These are phyloP conservation scores for Agonum fuliginosum DNA, from an alignment of 2,888 invertebrate genomes.

Conservation along the genomic window DNA sequence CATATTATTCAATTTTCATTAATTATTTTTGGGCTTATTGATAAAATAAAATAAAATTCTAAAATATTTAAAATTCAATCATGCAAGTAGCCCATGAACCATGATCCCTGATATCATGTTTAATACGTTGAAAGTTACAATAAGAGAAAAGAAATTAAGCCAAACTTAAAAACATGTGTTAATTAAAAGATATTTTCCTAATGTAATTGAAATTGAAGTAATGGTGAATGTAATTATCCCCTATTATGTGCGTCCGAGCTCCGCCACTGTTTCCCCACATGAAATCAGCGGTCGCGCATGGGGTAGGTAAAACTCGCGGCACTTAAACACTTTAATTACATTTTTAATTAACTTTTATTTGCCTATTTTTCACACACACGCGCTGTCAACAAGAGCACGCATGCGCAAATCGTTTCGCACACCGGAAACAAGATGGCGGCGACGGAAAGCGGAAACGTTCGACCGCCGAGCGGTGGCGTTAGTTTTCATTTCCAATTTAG, in stretches of 20 bases:
- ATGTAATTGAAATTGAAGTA: neutral
- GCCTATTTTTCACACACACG: conserved; percentile 47
- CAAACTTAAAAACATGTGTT: neutral
- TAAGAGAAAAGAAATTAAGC: too few species aligned
- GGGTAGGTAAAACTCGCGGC: conserved; percentile 41
- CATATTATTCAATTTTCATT: too few species aligned
- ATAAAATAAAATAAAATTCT: too few species aligned
- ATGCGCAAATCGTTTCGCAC: conserved; percentile 20
- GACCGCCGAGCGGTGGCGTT: conserved; percentile 29
- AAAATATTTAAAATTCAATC: too few species aligned
- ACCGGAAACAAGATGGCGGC: conserved; percentile 38
- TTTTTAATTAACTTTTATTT: conserved; percentile 52
- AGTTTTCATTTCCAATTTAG: conserved; percentile 49
- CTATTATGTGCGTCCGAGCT: neutral
- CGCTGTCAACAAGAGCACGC: conserved; percentile 36
- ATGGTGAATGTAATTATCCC: neutral
- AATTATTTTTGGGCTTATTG: too few species aligned
- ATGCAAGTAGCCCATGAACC: too few species aligned
- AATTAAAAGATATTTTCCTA: conserved; percentile 4
- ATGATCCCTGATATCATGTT: too few species aligned
- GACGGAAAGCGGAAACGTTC: conserved; percentile 28
- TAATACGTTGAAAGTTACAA: too few species aligned
- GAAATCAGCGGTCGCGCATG: conserved; percentile 29
- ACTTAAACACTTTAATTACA: conserved; percentile 52
- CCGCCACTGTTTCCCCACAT: conserved; percentile 5